Evolutionary conservation across 2,113 vertebrate genomes (phyloP).

Genomic region (Crotalus tigris): DNA sequence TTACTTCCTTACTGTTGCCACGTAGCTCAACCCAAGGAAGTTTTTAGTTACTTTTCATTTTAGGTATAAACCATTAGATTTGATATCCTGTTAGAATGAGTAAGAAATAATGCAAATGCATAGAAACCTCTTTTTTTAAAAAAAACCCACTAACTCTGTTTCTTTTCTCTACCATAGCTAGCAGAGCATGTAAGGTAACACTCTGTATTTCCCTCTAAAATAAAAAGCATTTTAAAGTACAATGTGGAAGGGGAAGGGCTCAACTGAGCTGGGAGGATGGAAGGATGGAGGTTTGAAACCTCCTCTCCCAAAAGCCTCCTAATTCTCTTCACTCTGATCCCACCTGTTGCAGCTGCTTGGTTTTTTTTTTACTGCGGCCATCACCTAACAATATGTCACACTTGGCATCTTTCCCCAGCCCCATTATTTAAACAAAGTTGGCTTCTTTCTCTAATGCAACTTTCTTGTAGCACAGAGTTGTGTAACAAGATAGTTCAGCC

Average conservation of each 20-base stretch:
- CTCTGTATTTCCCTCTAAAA: neutral
- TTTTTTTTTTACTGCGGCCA: neutral
- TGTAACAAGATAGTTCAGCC: neutral
- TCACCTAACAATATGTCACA: neutral
- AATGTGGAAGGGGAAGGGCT: neutral
- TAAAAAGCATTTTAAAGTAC: constrained; percentile 3
- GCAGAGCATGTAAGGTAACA: neutral
- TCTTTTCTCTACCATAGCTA: neutral
- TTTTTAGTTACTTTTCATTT: neutral
- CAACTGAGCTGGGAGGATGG: neutral
- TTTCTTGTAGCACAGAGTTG: neutral
- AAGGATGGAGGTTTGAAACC: neutral
- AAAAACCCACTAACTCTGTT: neutral
- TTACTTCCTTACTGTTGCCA: neutral
- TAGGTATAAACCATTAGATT: neutral
- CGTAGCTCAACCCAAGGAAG: neutral
- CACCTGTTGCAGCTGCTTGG: neutral
- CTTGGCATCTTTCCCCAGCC: neutral
- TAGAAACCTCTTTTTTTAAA: neutral
- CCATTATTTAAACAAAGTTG: neutral
- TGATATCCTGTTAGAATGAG: neutral
- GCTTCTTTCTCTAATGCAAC: neutral
- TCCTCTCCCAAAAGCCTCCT: neutral
- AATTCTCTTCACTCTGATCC: neutral
- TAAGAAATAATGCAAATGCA: neutral